These are phyloP conservation scores for Catamblyrhynchus diadema DNA, from an alignment of 2,797 vertebrate species.

Conservation along the genomic window DNA sequence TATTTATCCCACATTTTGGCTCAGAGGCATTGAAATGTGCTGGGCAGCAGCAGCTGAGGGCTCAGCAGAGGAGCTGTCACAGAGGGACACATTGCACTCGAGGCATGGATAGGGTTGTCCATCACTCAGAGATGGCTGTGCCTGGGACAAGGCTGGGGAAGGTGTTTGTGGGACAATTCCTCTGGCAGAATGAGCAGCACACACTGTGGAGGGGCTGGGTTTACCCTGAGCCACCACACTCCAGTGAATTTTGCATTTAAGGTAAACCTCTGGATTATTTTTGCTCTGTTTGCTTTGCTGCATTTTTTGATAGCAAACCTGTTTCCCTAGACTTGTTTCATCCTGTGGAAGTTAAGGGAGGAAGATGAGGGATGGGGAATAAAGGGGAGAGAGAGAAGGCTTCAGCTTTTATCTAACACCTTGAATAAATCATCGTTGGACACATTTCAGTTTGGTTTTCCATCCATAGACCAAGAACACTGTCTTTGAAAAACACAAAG, in stretches of 20 bases:
- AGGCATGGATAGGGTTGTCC: neutral
- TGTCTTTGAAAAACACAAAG: neutral
- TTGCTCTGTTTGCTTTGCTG: neutral
- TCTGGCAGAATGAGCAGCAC: neutral
- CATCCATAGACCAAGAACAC: neutral
- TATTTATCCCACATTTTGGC: neutral
- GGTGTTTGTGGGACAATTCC: neutral
- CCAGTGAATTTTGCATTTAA: neutral
- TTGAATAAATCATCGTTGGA: neutral
- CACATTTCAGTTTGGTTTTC: neutral
- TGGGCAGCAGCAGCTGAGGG: neutral
- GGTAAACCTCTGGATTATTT: neutral
- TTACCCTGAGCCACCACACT: neutral
- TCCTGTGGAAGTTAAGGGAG: neutral
- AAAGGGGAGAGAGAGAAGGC: neutral
- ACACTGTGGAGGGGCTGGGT: neutral
- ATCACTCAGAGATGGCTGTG: neutral
- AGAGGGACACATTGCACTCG: neutral
- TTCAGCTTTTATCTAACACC: neutral
- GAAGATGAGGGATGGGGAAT: neutral
- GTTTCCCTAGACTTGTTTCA: neutral
- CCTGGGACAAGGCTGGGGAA: accelerated
- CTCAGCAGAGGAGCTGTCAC: neutral
- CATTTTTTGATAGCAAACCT: neutral
- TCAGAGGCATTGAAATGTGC: neutral